These are phyloP conservation scores for Chironomus tepperi DNA, from an alignment of 1,140 invertebrate genomes.

Conservation along the genomic window DNA sequence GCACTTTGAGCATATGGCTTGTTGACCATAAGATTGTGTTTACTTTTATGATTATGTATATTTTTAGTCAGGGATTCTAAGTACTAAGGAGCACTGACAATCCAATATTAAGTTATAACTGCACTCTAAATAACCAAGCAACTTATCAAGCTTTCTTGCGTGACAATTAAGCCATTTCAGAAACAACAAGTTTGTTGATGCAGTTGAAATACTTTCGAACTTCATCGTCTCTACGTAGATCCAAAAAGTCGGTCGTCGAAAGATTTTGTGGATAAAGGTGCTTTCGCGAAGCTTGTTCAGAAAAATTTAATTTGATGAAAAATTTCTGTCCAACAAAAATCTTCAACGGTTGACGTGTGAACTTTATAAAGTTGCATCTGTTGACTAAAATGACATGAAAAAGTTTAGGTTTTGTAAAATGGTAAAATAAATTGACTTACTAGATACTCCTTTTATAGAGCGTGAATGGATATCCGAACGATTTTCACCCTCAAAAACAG, in stretches of 20 bases:
- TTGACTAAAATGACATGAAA: not conserved
- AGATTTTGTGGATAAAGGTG: not conserved
- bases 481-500: not conserved
- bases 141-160: not conserved
- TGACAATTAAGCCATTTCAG: not conserved
- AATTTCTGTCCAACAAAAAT: not conserved
- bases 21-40: too few relatives aligned
- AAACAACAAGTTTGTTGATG: not conserved
- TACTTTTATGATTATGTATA: too few relatives aligned
- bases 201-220: conserved; percentile 11
- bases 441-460: not conserved
- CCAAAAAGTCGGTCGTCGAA: not conserved
- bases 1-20: too few relatives aligned
- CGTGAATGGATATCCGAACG: not conserved
- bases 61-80: too few relatives aligned
- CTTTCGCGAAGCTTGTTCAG: not conserved
- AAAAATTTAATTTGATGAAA: not conserved
- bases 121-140: too few relatives aligned
- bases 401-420: not conserved
- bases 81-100: too few relatives aligned
- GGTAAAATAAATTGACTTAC: not conserved
- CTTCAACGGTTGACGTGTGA: not conserved
- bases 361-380: not conserved
- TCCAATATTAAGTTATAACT: too few relatives aligned
- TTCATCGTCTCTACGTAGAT: not conserved